A percentile compares a stretch with the other conserved stretches of the same genome.
These are phyloP conservation scores for Drosophila anomelani DNA, from an alignment of 2,888 invertebrate species.

Conservation along the genomic window DNA sequence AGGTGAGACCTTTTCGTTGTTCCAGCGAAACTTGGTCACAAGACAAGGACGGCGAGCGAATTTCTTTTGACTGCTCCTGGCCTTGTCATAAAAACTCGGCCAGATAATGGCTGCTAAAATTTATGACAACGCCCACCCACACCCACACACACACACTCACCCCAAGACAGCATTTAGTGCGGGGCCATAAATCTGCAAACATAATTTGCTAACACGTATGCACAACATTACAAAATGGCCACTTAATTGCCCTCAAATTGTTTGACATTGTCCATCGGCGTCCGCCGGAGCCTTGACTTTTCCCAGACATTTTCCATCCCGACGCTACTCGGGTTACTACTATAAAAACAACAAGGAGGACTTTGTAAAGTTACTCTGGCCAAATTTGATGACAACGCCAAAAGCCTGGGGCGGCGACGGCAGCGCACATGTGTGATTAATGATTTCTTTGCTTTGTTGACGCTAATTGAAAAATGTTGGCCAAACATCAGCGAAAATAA, in stretches of 20 bases:
- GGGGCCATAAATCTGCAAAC: constrained; percentile 63
- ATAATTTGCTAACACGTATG: constrained; percentile 67
- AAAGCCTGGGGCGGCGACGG: constrained; percentile 33
- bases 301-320: constrained; percentile 18
- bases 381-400: constrained; percentile 65
- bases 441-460: constrained; percentile 64
- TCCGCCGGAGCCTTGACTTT: constrained; percentile 22
- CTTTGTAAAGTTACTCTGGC: constrained; percentile 51
- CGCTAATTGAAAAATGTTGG: constrained; percentile 67
- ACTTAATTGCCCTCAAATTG: constrained; percentile 75
- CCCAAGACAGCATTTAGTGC: constrained; percentile 27
- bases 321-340: constrained; percentile 60
- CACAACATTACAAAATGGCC: constrained; percentile 69
- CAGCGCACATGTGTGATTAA: constrained; percentile 61
- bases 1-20: constrained; percentile 45
- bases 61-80: constrained; percentile 54
- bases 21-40: constrained; percentile 32
- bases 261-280: constrained; percentile 58
- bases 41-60: constrained; percentile 25
- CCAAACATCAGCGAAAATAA: constrained; percentile 43
- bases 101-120: constrained; percentile 61
- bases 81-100: constrained; percentile 54
- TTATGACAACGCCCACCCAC: constrained; percentile 41
- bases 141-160: constrained; percentile 12
- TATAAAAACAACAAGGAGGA: constrained; percentile 21